These are phyloP conservation scores for Chydorus sphaericus DNA, from an alignment of 2,888 invertebrate genomes.

Conservation along the genomic window DNA sequence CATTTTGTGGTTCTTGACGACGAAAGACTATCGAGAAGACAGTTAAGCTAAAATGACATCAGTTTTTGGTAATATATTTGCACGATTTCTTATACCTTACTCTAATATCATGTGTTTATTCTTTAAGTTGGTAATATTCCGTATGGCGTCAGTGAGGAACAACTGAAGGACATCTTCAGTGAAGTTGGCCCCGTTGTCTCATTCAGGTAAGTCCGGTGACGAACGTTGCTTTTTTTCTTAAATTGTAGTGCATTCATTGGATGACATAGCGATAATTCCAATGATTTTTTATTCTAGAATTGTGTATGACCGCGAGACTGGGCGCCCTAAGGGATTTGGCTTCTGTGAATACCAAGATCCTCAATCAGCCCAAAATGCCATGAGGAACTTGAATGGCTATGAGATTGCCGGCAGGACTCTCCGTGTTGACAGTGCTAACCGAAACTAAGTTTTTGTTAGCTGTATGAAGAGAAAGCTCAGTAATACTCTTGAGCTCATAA, in stretches of 20 bases:
- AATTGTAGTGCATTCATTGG: too few species aligned
- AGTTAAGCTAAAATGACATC: too few species aligned
- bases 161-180: conserved; percentile 90
- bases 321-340: conserved; percentile 98
- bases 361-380: conserved; percentile 93
- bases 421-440: not conserved
- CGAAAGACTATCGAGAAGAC: too few species aligned
- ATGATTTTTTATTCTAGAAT: conserved; percentile 39
- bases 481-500: too few species aligned
- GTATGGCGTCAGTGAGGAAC: conserved; percentile 97
- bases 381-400: conserved; percentile 92
- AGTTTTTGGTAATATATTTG: too few species aligned
- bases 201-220: conserved; percentile 58
- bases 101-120: too few species aligned
- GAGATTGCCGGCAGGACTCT: conserved; percentile 73
- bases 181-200: conserved; percentile 93
- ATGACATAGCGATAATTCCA: not conserved
- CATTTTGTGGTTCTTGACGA: too few species aligned
- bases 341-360: conserved; percentile 98
- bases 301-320: conserved; percentile 96
- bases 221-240: too few species aligned
- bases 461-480: too few species aligned
- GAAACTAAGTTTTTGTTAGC: too few species aligned
- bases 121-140: conserved; percentile 96
- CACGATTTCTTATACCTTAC: too few species aligned